A percentile compares a stretch with the other conserved stretches of the same genome.
Conservation (phyloP, 2,888 invertebrate genomes). For the Strigamia transsilvanica region DNA sequence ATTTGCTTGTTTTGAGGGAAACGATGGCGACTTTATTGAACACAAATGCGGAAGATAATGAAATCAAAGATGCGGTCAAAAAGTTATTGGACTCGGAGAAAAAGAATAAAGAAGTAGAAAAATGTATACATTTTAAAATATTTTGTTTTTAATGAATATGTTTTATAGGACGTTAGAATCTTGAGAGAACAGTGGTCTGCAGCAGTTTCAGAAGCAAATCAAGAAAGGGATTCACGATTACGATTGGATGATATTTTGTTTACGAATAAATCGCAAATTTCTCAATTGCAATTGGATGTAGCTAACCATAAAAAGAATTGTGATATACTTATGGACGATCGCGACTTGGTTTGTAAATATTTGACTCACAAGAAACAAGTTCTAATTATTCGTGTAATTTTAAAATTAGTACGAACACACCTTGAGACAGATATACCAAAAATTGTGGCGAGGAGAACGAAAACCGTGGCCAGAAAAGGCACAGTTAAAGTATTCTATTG, state of each 20-base stretch:
- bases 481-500: background rate
- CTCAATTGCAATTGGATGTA: background rate
- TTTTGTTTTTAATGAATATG: background rate
- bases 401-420: background rate
- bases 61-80: conserved; percentile 15
- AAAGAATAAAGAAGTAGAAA: conserved; percentile 2
- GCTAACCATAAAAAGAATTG: background rate
- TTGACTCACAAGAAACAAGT: background rate
- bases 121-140: background rate
- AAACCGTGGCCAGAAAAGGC: background rate
- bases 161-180: background rate
- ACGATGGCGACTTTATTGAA: background rate
- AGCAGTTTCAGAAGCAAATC: background rate
- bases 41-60: background rate
- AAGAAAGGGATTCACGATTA: conserved; percentile 6
- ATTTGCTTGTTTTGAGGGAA: conserved; percentile 8
- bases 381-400: background rate
- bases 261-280: background rate
- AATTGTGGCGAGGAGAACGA: background rate
- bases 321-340: background rate
- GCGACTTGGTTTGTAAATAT: background rate
- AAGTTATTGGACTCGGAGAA: background rate
- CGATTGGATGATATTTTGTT: background rate
- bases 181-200: conserved; percentile 13
- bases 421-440: background rate